phyloP scores from a whole-genome alignment of 2,888 invertebrate genomes.

The Thecocarcelia acutangulata region DNA sequence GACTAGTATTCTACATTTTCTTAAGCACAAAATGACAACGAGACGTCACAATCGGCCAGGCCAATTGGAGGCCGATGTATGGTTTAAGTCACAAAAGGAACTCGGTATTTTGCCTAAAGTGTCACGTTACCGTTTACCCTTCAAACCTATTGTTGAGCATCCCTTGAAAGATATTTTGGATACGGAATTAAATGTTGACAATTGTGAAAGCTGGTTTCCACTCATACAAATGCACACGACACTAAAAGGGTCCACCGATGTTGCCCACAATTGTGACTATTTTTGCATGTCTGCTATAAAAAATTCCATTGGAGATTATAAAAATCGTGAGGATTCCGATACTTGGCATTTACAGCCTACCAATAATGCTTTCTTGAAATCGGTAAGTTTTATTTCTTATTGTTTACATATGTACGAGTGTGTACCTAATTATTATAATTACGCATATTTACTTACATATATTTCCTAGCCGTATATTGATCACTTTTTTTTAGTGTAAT shows the following conservation, averaged over 20 bases:
- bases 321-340: slow-evolving; percentile 77
- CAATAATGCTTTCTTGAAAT: slow-evolving; percentile 81
- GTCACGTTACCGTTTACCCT: slow-evolving; percentile 81
- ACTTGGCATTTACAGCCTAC: slow-evolving; percentile 80
- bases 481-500: neutral
- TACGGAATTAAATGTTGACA: slow-evolving; percentile 79
- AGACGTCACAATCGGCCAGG: slow-evolving; percentile 78
- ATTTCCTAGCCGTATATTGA: too few species aligned
- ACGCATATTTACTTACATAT: too few species aligned
- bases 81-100: slow-evolving; percentile 79
- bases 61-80: slow-evolving; percentile 80
- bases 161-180: slow-evolving; percentile 78
- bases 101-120: slow-evolving; percentile 80
- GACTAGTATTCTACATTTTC: slow-evolving; percentile 79
- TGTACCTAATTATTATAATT: too few species aligned
- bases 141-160: slow-evolving; percentile 79
- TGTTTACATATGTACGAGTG: too few species aligned
- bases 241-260: slow-evolving; percentile 76
- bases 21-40: slow-evolving; percentile 80
- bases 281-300: slow-evolving; percentile 81
- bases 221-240: slow-evolving; percentile 79
- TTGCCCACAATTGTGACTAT: slow-evolving; percentile 77
- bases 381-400: slow-evolving; percentile 71
- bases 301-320: slow-evolving; percentile 80
- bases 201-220: slow-evolving; percentile 81